These are phyloP conservation scores for Caenorhabditis becei DNA, from an alignment of 2,888 invertebrate species.

Conservation along the genomic window DNA sequence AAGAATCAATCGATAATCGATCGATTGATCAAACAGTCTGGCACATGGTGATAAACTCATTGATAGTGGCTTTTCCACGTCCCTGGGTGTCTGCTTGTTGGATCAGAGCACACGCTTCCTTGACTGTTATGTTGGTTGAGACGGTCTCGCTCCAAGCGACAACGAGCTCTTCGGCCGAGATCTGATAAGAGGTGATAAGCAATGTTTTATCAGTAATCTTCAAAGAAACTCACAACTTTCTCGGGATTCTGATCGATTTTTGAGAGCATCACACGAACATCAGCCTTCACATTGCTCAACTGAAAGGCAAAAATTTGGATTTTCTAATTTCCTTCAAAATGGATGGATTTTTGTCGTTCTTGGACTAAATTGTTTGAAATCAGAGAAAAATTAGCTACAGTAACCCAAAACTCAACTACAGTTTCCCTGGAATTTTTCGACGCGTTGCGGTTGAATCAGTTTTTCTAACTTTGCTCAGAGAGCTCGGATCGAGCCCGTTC, in stretches of 20 bases:
- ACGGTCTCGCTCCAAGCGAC: constrained; percentile 74
- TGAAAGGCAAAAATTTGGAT: constrained; percentile 26
- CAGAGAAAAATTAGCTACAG: too few relatives aligned
- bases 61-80: constrained; percentile 67
- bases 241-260: constrained; percentile 69
- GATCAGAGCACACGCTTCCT: constrained; percentile 68
- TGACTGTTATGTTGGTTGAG: constrained; percentile 71
- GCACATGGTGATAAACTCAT: constrained; percentile 75
- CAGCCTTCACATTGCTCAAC: constrained; percentile 70
- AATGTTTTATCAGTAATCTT: background rate
- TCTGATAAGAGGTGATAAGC: too few relatives aligned
- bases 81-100: constrained; percentile 70
- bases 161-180: constrained; percentile 73
- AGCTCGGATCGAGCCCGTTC: too few relatives aligned
- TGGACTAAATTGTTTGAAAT: too few relatives aligned
- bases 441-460: too few relatives aligned
- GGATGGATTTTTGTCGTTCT: too few relatives aligned
- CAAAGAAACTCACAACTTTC: constrained; percentile 59
- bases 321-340: background rate
- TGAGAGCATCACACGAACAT: constrained; percentile 69
- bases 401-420: too few relatives aligned
- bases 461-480: too few relatives aligned
- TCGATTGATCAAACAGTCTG: constrained; percentile 69
- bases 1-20: too few relatives aligned
- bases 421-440: too few relatives aligned